Base-by-base conservation (phyloP, 2,113 vertebrate species). In the Lucifuga dentata region DNA sequence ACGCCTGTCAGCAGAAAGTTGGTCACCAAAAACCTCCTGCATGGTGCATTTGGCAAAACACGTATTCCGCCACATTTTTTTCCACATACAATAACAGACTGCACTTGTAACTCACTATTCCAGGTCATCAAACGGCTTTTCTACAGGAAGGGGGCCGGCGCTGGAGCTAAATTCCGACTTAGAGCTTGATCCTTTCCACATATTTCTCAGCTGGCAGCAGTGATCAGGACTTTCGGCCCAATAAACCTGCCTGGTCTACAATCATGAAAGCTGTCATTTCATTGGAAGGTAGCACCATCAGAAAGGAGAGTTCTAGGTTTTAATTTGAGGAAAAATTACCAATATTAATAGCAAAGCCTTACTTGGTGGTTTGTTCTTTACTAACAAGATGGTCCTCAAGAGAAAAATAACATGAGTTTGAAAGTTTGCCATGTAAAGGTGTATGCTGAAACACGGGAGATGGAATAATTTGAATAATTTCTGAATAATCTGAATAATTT, bases 21-120 rank as follows among this genome's bases (percentile, higher is more conserved):
- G 11, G 55, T 58, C 23, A 64, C 61, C 17, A 55, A 19, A 72
- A 51, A 38, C 75, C 55, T 72, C 69, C 80, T 55, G 67, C 24
- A 41, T 60, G 11, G 52, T 60, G 57, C 40, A 64, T 67, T 57
- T 66, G 56, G 57, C 24, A 23, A 55, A 59, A 53, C 62, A 78
- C 33, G 53, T 57, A 68, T 33, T 52, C 50, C 19, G 16, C 16
- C 56, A 32, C 13, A 19, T 53, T 35, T 19, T 32, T 24, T 40
- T 49, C 11, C 39, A 23, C 64, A 40, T 9, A 62, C 26, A 60
- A 75, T 46, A 58, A 49, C 52, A 44, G 24, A 66, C 5, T 32
- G 7, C 51, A 61, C 60, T 15, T n/a, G 13, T 15, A 19, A 53
- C 40, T 59, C 13, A 12, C 12, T 36, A 39, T 23, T 70, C 19